A percentile compares a stretch with the other conserved stretches of the same genome.
These are phyloP conservation scores for Chondrilla cf. caribensis DNA, from an alignment of 37 sponge, comb jelly and placozoan species.

Conservation along the genomic window DNA sequence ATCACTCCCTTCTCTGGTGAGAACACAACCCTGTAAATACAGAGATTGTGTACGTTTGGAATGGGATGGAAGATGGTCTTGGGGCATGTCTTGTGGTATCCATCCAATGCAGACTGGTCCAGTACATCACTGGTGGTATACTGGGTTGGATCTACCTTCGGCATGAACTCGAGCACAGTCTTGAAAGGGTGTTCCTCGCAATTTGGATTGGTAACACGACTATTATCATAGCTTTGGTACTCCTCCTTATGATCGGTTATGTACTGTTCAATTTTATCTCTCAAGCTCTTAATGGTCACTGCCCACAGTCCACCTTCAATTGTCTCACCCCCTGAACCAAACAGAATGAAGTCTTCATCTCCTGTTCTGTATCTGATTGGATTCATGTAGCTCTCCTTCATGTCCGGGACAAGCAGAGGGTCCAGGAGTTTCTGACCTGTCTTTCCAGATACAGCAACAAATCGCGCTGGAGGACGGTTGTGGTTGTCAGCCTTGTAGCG, in stretches of 20 bases:
- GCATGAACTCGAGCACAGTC: background rate
- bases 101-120: background rate
- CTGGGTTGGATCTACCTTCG: background rate
- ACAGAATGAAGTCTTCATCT: conserved; percentile 18
- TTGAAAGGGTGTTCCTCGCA: background rate
- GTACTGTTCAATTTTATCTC: conserved; percentile 11
- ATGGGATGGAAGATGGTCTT: conserved; percentile 18
- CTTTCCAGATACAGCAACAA: conserved; percentile 63
- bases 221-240: background rate
- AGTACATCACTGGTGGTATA: background rate
- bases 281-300: conserved; percentile 45
- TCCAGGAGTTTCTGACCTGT: conserved; percentile 66
- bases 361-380: conserved; percentile 43
- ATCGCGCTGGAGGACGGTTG: conserved; percentile 37
- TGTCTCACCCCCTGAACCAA: conserved; percentile 88
- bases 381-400: conserved; percentile 69
- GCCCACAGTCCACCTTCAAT: conserved; percentile 76
- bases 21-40: conserved; percentile 46
- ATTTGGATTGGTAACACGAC: background rate
- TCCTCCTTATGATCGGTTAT: background rate
- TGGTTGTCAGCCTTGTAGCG: conserved; percentile 21
- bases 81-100: background rate
- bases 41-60: conserved; percentile 43
- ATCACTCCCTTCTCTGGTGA: conserved; percentile 50
- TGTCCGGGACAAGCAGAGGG: conserved; percentile 61